Percentiles rank a stretch among this genome's conserved stretches.
Evolutionary conservation across 2,888 invertebrate species (phyloP).

Genomic region (Ectropis crepuscularia): DNA sequence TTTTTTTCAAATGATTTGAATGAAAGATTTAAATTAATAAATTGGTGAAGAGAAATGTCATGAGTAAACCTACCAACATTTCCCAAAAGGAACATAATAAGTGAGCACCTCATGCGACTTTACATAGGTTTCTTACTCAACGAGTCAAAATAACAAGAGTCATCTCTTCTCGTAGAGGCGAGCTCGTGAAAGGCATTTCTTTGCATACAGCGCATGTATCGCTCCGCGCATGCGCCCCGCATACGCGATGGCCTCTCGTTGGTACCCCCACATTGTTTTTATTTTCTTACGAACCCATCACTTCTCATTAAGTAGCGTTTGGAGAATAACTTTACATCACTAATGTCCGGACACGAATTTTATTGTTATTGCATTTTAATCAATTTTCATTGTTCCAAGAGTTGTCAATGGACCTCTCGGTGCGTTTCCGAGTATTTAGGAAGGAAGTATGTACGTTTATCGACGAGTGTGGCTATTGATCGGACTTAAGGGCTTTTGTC

Average conservation of each 20-base stretch:
- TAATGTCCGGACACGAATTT: constrained; percentile 84
- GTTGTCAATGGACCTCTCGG: constrained; percentile 64
- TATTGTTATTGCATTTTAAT: constrained; percentile 85
- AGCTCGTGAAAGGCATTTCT: constrained; percentile 65
- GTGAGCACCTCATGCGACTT: no score
- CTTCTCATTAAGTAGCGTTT: constrained; percentile 84
- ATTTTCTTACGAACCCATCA: constrained; percentile 84
- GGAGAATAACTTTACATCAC: constrained; percentile 82
- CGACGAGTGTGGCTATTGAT: constrained; percentile 56
- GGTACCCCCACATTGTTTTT: constrained; percentile 75
- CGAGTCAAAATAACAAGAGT: constrained; percentile 31
- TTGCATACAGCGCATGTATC: constrained; percentile 79
- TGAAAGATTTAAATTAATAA: no score
- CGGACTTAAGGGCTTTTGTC: constrained; percentile 42
- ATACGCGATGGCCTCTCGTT: constrained; percentile 70
- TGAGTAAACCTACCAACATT: no score
- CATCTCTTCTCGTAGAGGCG: constrained; percentile 57
- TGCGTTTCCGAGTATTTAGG: constrained; percentile 72
- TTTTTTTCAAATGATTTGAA: no score
- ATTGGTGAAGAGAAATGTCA: no score
- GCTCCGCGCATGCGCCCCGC: constrained; percentile 77
- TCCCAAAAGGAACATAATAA: no score
- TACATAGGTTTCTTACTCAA: constrained; percentile 1
- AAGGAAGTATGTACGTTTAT: constrained; percentile 69
- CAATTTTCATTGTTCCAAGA: constrained; percentile 76